A percentile compares a stretch with the other conserved stretches of the same genome.
phyloP scores from a whole-genome alignment of 2,113 vertebrate species.

The Rhea pennata region DNA sequence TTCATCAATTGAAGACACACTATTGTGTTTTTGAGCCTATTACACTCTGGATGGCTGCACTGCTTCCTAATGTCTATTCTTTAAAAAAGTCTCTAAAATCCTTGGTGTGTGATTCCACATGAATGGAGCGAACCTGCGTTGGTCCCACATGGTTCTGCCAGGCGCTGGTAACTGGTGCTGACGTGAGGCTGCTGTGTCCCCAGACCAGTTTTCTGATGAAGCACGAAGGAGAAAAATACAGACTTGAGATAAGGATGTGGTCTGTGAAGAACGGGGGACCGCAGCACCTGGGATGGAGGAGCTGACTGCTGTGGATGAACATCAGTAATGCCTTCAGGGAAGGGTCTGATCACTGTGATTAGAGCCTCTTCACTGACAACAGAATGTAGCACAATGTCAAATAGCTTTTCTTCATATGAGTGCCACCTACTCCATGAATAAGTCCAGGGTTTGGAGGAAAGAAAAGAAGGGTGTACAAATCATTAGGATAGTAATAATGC shows the following conservation, averaged over 20 bases:
- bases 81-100: no score
- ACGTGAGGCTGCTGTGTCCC: accelerated
- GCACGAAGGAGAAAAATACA: background rate
- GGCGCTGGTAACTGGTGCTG: background rate
- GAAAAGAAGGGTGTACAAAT: background rate
- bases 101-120: no score
- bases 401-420: background rate
- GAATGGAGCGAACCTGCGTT: no score
- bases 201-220: background rate
- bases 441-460: background rate
- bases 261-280: background rate
- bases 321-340: background rate
- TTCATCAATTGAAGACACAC: no score
- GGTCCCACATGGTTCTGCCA: no score
- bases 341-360: background rate
- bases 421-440: background rate
- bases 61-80: no score
- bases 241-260: background rate
- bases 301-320: background rate
- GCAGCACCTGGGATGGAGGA: background rate
- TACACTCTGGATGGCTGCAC: no score
- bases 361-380: accelerated
- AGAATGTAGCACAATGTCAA: background rate
- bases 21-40: no score
- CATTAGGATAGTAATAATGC: background rate